phyloP scores from a whole-genome alignment of 2,888 invertebrate genomes.

The Erebia ligea region DNA sequence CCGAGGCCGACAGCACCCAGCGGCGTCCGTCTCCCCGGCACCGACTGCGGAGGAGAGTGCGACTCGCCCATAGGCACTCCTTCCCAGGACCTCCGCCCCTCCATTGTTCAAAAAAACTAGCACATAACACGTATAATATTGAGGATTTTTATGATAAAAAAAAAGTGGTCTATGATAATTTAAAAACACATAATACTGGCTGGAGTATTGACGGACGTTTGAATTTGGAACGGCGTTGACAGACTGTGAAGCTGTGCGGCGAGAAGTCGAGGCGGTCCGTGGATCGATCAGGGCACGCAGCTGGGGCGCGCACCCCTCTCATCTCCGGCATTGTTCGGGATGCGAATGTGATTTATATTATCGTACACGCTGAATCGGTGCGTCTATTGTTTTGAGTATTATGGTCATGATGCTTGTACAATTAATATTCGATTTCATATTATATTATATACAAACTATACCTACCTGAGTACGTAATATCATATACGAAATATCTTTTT shows the following conservation, averaged over 20 bases:
- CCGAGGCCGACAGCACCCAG: constrained; percentile 92
- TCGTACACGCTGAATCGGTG: constrained; percentile 46
- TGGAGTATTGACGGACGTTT: constrained; percentile 49
- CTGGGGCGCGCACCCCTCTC: constrained; percentile 82
- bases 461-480: no score
- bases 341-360: constrained; percentile 71
- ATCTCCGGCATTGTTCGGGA: constrained; percentile 76
- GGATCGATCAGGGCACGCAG: constrained; percentile 79
- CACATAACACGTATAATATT: constrained; percentile 55
- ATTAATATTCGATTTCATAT: constrained; percentile 13
- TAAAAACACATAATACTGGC: constrained; percentile 42
- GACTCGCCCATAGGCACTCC: constrained; percentile 76
- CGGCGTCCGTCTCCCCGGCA: constrained; percentile 89
- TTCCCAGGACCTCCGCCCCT: constrained; percentile 79
- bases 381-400: constrained; percentile 36
- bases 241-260: constrained; percentile 66
- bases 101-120: constrained; percentile 64
- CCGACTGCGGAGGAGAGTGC: constrained; percentile 83
- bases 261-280: constrained; percentile 68
- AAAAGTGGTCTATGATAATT: constrained; percentile 21
- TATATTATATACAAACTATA: background rate
- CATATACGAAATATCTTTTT: no score
- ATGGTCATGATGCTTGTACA: constrained; percentile 30
- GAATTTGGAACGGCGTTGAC: constrained; percentile 63
- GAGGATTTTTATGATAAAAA: constrained; percentile 18